Base-by-base conservation (phyloP, 2,888 invertebrate genomes). In the Oscheius onirici region DNA sequence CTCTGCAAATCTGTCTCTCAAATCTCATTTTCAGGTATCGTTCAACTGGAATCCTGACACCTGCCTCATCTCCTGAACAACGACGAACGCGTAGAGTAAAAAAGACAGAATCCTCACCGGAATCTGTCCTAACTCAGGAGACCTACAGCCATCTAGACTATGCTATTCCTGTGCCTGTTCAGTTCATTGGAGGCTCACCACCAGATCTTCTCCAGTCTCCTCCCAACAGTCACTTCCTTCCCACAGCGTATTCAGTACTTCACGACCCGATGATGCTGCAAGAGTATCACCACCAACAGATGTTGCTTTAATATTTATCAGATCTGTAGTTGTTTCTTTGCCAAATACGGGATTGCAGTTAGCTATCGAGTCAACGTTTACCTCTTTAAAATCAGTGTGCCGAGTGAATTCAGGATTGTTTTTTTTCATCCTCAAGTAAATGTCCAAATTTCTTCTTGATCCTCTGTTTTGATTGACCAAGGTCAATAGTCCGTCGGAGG, bases 51-150 rank as follows among this genome's bases (percentile, higher is more conserved):
- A 80, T 85, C 15, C 72, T 86, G 2, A 75, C 84, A 13, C 86
- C 86, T 1, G 85, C 85, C 0, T 84, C 84, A 15, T 83, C 84
- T 11, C 82, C 86, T 3, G 86, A 86, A 51, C 84, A 86, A 68
- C 55, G 71, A 22, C 54, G 66, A n/a, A 60, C 52, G 15, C 65
- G 71, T 22, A 40, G 68, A 44, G 43, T 46, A 2, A 46, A 46
- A 55, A 68, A 68, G 57, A 41, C 44, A 34, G 66, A 54, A 15
- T 52, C 52, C 22, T 66, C 66, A 17, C 66, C 66, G n/a, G 66
- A 66, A 22, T 20, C 41, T 3, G 20, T 22, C 22, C n/a, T 6
- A 3, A 46, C 44, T 44, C 52, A 28, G n/a, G 52, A 66, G 2
- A 11, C 20, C 13, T 66, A 52, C 34, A 13, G 13, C 5, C 28